These are phyloP conservation scores for Ginglymostoma cirratum DNA, from an alignment of 2,113 vertebrate species.

Conservation along the genomic window DNA sequence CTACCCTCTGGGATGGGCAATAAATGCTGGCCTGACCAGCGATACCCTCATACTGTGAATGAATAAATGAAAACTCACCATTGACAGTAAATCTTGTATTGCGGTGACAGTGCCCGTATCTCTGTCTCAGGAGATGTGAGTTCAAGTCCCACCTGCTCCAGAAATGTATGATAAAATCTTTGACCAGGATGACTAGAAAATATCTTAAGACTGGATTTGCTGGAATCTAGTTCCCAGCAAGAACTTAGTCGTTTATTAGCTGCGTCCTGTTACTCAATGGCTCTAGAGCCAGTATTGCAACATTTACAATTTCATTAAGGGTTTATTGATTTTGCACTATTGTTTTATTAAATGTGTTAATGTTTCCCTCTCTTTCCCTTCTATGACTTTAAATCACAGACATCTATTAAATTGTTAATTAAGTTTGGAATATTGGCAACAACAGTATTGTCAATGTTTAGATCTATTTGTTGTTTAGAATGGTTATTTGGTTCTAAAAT, in stretches of 20 bases:
- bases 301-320: slow-evolving; percentile 26
- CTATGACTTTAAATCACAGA: slow-evolving; percentile 11
- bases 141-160: no score
- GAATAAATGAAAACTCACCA: no score
- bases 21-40: no score
- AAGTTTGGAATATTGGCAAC: background rate
- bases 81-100: no score
- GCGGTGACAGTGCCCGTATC: no score
- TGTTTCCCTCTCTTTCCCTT: background rate
- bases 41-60: no score
- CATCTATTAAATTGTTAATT: slow-evolving; percentile 27
- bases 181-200: no score
- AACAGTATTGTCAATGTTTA: background rate
- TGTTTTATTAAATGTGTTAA: background rate
- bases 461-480: background rate
- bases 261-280: background rate
- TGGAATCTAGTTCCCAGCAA: background rate
- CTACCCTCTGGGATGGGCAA: no score
- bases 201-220: background rate
- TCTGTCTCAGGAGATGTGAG: no score
- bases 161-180: no score
- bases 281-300: background rate
- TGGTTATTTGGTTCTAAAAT: background rate
- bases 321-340: slow-evolving; percentile 10
- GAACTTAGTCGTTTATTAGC: background rate